Conservation (phyloP, 2,113 vertebrate genomes). For the Elephas maximus region DNA sequence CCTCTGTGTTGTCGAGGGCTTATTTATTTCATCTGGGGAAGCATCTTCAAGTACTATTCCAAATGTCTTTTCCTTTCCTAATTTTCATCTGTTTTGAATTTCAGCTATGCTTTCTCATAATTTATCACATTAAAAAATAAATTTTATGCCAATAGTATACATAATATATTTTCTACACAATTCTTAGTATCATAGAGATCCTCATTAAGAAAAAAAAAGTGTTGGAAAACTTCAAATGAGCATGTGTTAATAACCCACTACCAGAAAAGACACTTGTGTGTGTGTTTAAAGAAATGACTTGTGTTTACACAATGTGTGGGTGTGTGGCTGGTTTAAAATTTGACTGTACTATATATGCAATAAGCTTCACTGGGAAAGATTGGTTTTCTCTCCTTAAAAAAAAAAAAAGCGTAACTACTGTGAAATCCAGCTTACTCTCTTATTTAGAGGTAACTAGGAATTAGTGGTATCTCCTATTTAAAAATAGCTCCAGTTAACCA, state of each 20-base stretch:
- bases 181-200: conserved; percentile 58
- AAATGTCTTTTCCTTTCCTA: conserved; percentile 60
- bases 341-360: conserved; percentile 69
- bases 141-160: conserved; percentile 52
- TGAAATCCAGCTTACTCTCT: conserved; percentile 68
- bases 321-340: conserved; percentile 67
- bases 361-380: conserved; percentile 39
- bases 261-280: conserved; percentile 60
- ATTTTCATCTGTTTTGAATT: conserved; percentile 59
- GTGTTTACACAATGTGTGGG: conserved; percentile 62
- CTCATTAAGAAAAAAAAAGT: conserved; percentile 3
- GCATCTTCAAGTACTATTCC: conserved; percentile 53
- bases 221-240: conserved; percentile 34
- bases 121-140: conserved; percentile 52
- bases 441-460: conserved; percentile 62
- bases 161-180: conserved; percentile 60
- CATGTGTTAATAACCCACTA: conserved; percentile 32
- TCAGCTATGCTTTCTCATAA: conserved; percentile 68
- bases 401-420: conserved; percentile 66
- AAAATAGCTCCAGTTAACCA: conserved; percentile 61
- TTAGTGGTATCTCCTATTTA: conserved; percentile 60
- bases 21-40: conserved; percentile 43
- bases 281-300: conserved; percentile 68
- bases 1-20: background rate
- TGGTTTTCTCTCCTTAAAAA: conserved; percentile 38